Evolutionary conservation across 2,113 vertebrate genomes (phyloP), one percentile per base, ranked within the genome.

Genomic region (Semnornis frantzii): DNA sequence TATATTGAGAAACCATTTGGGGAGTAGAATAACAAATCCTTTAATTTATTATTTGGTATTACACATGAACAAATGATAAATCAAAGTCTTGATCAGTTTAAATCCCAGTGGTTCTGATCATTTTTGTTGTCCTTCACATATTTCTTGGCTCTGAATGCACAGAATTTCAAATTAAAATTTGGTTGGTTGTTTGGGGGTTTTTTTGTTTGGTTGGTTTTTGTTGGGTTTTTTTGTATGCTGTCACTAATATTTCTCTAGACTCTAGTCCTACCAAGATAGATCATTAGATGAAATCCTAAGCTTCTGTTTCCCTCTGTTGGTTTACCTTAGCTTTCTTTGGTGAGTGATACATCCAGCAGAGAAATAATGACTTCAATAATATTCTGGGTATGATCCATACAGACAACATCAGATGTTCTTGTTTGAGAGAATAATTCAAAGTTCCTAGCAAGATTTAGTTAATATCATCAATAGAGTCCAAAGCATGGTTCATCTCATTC

Each of bases 221-320:
- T 3, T 88, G n/a, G n/a, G n/a, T 88, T 80, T 76, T 57, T 46
- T 50, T 59, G 7, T 33, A 37, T 60, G n/a, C 7, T 62, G 18
- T 2, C 9, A 23, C 6, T 54, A 33, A 9, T 20, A 64, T 57
- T 80, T 80, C 2, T 75, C 15, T 57, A 91, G 19, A 25, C 1
- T 75, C 16, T 52, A 91, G 21, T 23, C 1, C 0, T 76, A 39
- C 4, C 6, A n/a, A 68, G 91, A 60, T 6, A 69, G 21, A 64
- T 31, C 3, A 65, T 72, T 37, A 33, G 1, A 59, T 64, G 14
- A 19, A 86, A 86, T 31, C 6, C 5, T 62, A 48, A 69, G 3
- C 0, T 59, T 71, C 15, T 0, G 0, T 71, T 82, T 87, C 58
- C 59, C 31, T 87, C 34, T 80, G 50, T 20, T 79, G 9, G 3